Evolutionary conservation across 2,888 invertebrate species (phyloP).

Genomic region (Sarcophaga variegata): DNA sequence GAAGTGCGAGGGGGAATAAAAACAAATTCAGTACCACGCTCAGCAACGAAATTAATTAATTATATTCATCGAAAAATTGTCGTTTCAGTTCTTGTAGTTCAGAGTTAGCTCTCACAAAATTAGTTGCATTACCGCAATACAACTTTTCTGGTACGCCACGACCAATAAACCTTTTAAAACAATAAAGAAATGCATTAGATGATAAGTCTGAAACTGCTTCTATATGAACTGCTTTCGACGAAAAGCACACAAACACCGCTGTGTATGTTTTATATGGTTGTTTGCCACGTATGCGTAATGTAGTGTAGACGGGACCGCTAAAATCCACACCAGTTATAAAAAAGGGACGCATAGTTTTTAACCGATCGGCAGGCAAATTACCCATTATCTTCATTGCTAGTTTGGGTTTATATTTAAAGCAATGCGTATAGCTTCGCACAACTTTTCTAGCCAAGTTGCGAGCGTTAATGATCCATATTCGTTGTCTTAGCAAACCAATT

Average conservation of each 20-base stretch:
- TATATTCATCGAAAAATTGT: not conserved
- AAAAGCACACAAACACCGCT: conserved; percentile 26
- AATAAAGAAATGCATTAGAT: conserved; percentile 25
- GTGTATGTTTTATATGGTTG: conserved; percentile 33
- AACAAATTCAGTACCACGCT: conserved; percentile 22
- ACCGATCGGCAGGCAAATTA: conserved; percentile 35
- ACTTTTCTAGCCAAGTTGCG: conserved; percentile 36
- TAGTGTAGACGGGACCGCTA: conserved; percentile 39
- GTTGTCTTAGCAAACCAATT: conserved; percentile 27
- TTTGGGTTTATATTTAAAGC: conserved; percentile 48
- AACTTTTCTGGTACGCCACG: too few species aligned
- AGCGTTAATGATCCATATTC: conserved; percentile 36
- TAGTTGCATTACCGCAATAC: conserved; percentile 31
- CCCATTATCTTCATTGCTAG: conserved; percentile 48
- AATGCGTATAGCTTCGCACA: conserved; percentile 43
- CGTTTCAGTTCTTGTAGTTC: conserved; percentile 35
- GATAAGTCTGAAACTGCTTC: conserved; percentile 27
- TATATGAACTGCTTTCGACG: conserved; percentile 29
- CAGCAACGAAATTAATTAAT: conserved; percentile 21
- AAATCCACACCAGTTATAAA: conserved; percentile 41
- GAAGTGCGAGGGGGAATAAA: conserved; percentile 61
- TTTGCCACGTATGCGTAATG: conserved; percentile 28
- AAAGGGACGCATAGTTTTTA: conserved; percentile 29
- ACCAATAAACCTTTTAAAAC: conserved; percentile 20
- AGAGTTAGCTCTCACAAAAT: conserved; percentile 36